Conservation (phyloP, 2,797 vertebrate genomes). For the Leptodactylus fallax region DNA sequence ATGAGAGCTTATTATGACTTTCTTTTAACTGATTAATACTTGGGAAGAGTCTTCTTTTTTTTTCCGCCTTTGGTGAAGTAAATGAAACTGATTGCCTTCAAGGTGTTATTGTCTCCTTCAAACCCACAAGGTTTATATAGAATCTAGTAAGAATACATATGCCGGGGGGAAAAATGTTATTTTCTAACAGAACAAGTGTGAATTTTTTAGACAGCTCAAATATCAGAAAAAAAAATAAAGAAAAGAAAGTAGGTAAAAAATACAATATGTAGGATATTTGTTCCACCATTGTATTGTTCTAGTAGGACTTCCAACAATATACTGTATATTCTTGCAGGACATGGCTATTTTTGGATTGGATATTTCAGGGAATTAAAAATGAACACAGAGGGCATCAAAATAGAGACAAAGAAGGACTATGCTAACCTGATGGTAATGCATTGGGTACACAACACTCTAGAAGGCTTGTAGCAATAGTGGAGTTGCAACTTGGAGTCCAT, state of each 20-base stretch:
- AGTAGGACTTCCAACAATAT: not conserved
- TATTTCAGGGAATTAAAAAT: too few relatives aligned
- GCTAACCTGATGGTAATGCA: too few relatives aligned
- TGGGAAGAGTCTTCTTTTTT: slow-evolving; percentile 1
- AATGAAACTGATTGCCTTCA: slow-evolving; percentile 23
- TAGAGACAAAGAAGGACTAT: too few relatives aligned
- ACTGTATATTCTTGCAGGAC: too few relatives aligned
- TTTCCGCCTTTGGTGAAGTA: slow-evolving; percentile 22
- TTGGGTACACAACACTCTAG: too few relatives aligned
- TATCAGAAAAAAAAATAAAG: not conserved
- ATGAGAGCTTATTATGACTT: slow-evolving; percentile 40
- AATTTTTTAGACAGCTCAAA: not conserved
- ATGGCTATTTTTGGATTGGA: too few relatives aligned
- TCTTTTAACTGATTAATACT: slow-evolving; percentile 32
- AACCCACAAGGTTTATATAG: slow-evolving; percentile 1
- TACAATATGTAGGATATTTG: not conserved
- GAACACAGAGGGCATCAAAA: too few relatives aligned
- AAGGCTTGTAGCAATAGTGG: too few relatives aligned
- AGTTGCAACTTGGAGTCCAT: too few relatives aligned
- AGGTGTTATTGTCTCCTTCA: slow-evolving; percentile 28
- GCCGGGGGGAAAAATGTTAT: not conserved
- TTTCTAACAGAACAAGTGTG: not conserved
- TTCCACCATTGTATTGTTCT: not conserved
- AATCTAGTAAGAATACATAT: not conserved
- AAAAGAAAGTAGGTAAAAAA: not conserved